Conservation (phyloP, 2,888 invertebrate species). For the Aelia acuminata region DNA sequence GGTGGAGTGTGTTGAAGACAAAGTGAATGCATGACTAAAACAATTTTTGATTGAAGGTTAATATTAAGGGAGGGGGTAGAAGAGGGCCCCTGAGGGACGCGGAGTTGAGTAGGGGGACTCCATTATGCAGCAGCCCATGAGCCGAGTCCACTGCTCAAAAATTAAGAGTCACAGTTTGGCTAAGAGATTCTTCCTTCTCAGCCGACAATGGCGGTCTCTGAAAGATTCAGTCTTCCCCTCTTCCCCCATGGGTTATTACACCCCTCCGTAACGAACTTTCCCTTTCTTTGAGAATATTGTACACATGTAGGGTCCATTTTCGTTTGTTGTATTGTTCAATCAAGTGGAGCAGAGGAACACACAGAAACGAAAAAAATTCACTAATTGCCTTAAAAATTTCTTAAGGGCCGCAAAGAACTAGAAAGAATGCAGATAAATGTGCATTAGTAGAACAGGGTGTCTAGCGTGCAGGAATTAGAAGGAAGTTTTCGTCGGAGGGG, state of each 20-base stretch:
- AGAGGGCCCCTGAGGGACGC: neutral
- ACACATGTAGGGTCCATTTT: too few relatives aligned
- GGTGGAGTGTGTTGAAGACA: neutral
- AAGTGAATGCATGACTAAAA: constrained; percentile 35
- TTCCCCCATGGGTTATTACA: neutral
- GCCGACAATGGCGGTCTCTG: neutral
- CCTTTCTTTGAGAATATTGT: neutral
- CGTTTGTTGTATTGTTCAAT: too few relatives aligned
- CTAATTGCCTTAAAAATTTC: too few relatives aligned
- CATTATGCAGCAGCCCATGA: neutral
- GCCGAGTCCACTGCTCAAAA: constrained; percentile 35
- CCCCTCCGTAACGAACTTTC: neutral
- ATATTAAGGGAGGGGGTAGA: neutral
- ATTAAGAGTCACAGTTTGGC: constrained; percentile 7
- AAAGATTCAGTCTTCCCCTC: neutral
- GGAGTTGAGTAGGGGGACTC: neutral
- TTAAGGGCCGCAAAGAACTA: too few relatives aligned
- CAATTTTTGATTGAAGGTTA: constrained; percentile 45
- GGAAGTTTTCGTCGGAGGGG: too few relatives aligned
- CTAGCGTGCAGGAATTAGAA: too few relatives aligned
- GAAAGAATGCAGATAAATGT: too few relatives aligned
- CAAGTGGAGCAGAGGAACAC: too few relatives aligned
- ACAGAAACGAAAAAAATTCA: too few relatives aligned
- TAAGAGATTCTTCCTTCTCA: constrained; percentile 29
- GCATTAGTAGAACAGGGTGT: too few relatives aligned